Conservation (phyloP, 2,888 invertebrate genomes). For the Drosophila mayaguana region DNA sequence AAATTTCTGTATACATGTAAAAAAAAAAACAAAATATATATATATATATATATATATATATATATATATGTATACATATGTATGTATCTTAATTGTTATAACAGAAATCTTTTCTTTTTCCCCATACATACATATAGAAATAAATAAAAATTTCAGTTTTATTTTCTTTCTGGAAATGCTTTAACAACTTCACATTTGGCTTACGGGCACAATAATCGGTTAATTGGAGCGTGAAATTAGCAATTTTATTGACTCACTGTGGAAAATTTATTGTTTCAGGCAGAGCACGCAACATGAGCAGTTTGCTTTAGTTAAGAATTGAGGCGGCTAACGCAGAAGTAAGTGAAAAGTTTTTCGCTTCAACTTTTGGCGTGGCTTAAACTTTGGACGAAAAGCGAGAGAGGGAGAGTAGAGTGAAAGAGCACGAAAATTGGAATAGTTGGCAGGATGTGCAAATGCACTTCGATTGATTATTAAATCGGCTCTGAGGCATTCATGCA, state of each 20-base stretch:
- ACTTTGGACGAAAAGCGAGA: neutral
- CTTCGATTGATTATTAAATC: constrained; percentile 49
- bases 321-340: constrained; percentile 10
- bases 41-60: neutral
- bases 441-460: constrained; percentile 16
- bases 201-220: constrained; percentile 54
- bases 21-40: neutral
- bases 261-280: constrained; percentile 45
- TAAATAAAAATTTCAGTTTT: neutral
- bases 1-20: neutral
- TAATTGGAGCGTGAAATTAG: constrained; percentile 76
- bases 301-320: constrained; percentile 23
- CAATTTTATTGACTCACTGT: constrained; percentile 66
- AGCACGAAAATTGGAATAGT: constrained; percentile 5
- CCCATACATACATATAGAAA: neutral
- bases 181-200: constrained; percentile 29
- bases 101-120: neutral
- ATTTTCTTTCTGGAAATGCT: constrained; percentile 16
- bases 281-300: constrained; percentile 10
- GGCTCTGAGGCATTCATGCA: constrained; percentile 44
- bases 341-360: constrained; percentile 21
- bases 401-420: too few relatives aligned
- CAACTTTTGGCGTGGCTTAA: constrained; percentile 2
- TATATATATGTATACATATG: too few relatives aligned
- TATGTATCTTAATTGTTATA: neutral